Conservation (phyloP, 2,888 invertebrate species). For the Odontocerum albicorne region DNA sequence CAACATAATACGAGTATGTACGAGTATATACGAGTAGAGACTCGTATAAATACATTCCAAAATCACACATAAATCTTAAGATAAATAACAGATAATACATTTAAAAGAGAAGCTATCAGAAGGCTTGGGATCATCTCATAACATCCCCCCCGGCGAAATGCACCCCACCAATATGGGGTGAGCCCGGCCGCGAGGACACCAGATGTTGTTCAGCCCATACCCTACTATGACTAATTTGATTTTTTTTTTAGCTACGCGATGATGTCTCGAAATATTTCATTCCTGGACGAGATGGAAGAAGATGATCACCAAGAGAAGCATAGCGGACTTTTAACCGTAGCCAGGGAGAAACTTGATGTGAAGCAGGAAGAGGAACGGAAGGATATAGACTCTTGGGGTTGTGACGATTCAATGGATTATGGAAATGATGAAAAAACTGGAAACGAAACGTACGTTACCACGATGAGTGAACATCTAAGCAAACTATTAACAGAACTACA, state of each 20-base stretch:
- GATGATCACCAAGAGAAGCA: background rate
- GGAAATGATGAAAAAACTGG: background rate
- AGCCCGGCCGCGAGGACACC: no score
- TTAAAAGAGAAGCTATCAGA: background rate
- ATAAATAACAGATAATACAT: background rate
- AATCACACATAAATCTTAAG: no score
- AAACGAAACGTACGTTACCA: slow-evolving; percentile 38
- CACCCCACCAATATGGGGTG: no score
- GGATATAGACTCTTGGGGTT: background rate
- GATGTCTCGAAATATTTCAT: background rate
- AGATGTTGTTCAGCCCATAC: background rate
- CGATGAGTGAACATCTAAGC: slow-evolving; percentile 37
- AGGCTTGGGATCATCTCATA: no score
- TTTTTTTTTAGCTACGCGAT: background rate
- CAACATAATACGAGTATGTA: no score
- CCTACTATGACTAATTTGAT: background rate
- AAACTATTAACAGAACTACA: slow-evolving; percentile 41
- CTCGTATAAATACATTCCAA: no score
- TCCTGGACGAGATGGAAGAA: background rate
- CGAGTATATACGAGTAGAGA: no score
- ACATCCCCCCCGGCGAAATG: no score
- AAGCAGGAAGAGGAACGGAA: background rate
- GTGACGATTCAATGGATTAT: background rate
- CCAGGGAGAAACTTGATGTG: background rate
- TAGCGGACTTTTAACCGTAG: background rate